Conservation (phyloP, 2,113 vertebrate species). For the Meleagris gallopavo region DNA sequence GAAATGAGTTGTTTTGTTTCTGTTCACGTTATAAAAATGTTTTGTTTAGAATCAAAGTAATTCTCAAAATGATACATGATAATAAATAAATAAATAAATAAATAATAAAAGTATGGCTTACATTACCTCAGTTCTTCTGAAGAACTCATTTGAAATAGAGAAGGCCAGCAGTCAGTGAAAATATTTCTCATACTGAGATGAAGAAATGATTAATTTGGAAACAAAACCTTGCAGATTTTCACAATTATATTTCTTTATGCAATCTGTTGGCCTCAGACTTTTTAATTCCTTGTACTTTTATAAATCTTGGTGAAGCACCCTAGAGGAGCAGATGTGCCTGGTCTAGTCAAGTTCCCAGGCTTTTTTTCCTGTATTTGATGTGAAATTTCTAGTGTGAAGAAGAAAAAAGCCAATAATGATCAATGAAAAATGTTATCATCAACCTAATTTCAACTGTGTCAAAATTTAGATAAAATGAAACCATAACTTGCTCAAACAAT, state of each 20-base stretch:
- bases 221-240: neutral
- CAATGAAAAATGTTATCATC: neutral
- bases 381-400: neutral
- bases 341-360: neutral
- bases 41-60: neutral
- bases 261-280: neutral
- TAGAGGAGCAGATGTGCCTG: fast-evolving
- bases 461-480: neutral
- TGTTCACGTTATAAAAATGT: neutral
- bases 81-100: neutral
- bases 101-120: fast-evolving
- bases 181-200: neutral
- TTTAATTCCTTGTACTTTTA: neutral
- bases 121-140: neutral
- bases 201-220: neutral
- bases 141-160: neutral
- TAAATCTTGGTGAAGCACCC: fast-evolving
- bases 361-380: neutral
- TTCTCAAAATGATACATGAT: neutral
- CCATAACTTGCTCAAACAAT: neutral
- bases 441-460: neutral
- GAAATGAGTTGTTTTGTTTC: neutral
- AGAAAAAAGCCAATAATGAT: neutral
- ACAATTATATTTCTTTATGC: fast-evolving
- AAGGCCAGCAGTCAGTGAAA: neutral